Percentiles rank a stretch among this genome's conserved stretches.
phyloP scores from a whole-genome alignment of 2,113 vertebrate species.

The Todiramphus chloris region DNA sequence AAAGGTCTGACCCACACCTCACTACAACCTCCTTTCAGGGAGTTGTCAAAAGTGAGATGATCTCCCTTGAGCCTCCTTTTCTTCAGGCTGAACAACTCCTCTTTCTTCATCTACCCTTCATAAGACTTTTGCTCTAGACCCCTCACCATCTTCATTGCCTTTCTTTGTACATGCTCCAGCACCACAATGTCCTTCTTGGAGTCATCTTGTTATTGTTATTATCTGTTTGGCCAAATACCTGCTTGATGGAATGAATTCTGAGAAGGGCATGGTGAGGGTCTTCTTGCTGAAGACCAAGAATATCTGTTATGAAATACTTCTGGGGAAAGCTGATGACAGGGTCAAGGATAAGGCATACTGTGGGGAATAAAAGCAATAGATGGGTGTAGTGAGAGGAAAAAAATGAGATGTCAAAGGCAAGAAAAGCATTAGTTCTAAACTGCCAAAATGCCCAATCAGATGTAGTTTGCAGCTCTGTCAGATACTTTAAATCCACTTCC shows the following conservation, averaged over 20 bases:
- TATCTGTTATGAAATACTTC: neutral
- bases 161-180: neutral
- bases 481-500: slow-evolving; percentile 32
- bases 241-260: neutral
- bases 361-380: neutral
- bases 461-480: neutral
- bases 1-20: neutral
- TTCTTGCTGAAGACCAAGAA: neutral
- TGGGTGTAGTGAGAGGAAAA: neutral
- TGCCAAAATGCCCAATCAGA: slow-evolving; percentile 14
- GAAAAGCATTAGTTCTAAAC: neutral
- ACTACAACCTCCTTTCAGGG: neutral
- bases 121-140: too few species aligned
- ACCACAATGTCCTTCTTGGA: neutral
- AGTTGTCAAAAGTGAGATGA: too few species aligned
- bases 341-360: neutral
- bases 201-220: neutral
- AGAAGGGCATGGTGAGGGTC: neutral
- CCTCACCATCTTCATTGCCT: neutral
- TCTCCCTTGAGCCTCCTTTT: too few species aligned
- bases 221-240: neutral
- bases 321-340: neutral
- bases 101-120: too few species aligned
- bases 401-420: neutral
- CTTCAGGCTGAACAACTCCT: too few species aligned